phyloP scores from a whole-genome alignment of 2,888 invertebrate genomes.

The Tachina lurida region DNA sequence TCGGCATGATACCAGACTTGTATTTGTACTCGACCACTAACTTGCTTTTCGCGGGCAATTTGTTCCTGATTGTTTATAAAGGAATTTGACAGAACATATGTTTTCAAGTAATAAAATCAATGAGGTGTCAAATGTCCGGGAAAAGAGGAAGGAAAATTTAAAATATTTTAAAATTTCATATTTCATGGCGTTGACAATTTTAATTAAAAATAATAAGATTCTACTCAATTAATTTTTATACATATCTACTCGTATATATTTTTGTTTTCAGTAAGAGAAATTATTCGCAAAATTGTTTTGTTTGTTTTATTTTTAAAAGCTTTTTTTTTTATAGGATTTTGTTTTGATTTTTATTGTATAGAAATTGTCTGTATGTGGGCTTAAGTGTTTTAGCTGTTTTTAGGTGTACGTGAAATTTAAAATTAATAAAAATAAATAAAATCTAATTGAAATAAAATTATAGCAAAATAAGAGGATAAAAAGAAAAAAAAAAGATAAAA shows the following conservation, averaged over 20 bases:
- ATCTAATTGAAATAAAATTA: constrained; percentile 29
- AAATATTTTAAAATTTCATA: constrained; percentile 27
- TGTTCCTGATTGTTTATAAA: constrained; percentile 85
- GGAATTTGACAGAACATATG: constrained; percentile 7
- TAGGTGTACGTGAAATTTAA: constrained; percentile 6
- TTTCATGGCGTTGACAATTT: constrained; percentile 12
- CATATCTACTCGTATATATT: background rate
- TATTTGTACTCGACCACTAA: constrained; percentile 91
- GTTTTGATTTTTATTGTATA: background rate
- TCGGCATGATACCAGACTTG: constrained; percentile 95
- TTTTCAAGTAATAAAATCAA: constrained; percentile 24
- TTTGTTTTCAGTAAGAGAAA: background rate
- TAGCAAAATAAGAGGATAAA: background rate
- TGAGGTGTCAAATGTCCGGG: background rate
- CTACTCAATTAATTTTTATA: constrained; percentile 10
- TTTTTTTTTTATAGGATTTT: background rate
- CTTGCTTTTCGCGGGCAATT: constrained; percentile 89
- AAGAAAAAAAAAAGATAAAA: background rate
- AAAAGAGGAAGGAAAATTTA: constrained; percentile 33
- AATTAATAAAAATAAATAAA: background rate
- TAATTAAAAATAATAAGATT: constrained; percentile 29
- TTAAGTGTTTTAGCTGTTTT: constrained; percentile 18
- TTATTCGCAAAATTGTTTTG: background rate
- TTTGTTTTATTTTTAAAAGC: background rate
- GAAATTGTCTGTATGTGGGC: background rate